Evolutionary conservation across 1,140 invertebrate genomes (phyloP), one percentile per base, ranked within the genome.

Genomic region (Cyphomyrmex costatus): DNA sequence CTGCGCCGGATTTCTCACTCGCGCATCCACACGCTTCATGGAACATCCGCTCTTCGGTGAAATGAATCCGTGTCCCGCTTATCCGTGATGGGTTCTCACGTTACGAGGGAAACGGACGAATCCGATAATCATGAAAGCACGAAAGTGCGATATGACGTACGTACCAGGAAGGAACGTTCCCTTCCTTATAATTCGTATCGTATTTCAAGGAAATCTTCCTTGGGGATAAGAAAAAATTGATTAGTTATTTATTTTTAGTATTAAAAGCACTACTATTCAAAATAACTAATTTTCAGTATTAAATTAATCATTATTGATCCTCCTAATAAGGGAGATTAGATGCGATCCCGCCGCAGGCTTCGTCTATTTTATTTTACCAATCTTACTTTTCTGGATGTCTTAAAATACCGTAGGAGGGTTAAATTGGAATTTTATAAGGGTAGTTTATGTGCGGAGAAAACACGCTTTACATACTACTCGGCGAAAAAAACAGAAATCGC

Each of bases 1-100:
- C 68, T 83, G 33, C 68, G 46, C 63, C 77, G 65, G 79, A 73
- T 73, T 60, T 73, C 66, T 71, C 79, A 27, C 58, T 36, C 74
- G 77, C 63, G 79, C 49, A n/a, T 30, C 30, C 78, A 33, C 36
- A 30, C 8, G 36, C 36, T 46, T 71, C 79, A 49, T 19, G 76
- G 33, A 78, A 77, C 42, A 14, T 58, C n/a, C 33, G 82, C 51
- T 63, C 42, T n/a, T 21, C 65, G 24, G 19, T 30, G 33, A 73
- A 82, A 58, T 66, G 66, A 14, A 27, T 58, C 60, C 60, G 42
- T 24, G 77, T 30, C 33, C 51, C 51, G 24, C 27, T 79, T 79
- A 24, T 61, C 58, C 27, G 3, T 10, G 24, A 80, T 12, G 5
- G 8, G 8, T 56, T 65, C 51, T 76, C 80, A 36, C 58, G 82